Evolutionary conservation across 2,113 vertebrate genomes (phyloP).

Genomic region (Cyanoliseus patagonus): DNA sequence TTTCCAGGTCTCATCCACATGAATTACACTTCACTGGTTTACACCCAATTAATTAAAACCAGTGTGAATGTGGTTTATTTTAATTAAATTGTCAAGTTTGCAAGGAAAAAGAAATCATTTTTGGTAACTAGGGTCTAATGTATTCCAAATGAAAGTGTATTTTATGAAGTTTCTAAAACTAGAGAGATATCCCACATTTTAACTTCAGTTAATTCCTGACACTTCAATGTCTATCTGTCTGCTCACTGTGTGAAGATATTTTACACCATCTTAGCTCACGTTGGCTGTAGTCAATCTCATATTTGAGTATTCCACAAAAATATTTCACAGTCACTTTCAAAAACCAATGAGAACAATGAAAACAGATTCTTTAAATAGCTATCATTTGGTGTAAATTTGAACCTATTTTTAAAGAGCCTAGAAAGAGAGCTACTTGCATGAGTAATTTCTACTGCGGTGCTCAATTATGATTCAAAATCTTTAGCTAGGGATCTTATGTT

Average conservation of each 20-base stretch:
- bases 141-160: neutral
- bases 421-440: neutral
- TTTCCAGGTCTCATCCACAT: neutral
- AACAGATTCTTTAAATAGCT: neutral
- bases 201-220: neutral
- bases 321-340: neutral
- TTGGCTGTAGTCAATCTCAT: neutral
- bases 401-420: neutral
- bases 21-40: neutral
- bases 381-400: neutral
- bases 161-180: neutral
- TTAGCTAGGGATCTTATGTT: constrained; percentile 32
- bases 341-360: neutral
- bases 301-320: neutral
- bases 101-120: neutral
- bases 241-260: neutral
- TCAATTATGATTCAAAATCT: constrained; percentile 2
- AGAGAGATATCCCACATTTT: neutral
- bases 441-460: neutral
- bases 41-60: constrained; percentile 2
- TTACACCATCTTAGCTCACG: neutral
- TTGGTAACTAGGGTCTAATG: neutral
- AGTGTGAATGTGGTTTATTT: constrained; percentile 20
- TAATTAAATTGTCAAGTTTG: constrained; percentile 11
- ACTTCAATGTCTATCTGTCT: neutral